These are phyloP conservation scores for Scytalopus superciliaris DNA, from an alignment of 2,113 vertebrate genomes.

Conservation along the genomic window DNA sequence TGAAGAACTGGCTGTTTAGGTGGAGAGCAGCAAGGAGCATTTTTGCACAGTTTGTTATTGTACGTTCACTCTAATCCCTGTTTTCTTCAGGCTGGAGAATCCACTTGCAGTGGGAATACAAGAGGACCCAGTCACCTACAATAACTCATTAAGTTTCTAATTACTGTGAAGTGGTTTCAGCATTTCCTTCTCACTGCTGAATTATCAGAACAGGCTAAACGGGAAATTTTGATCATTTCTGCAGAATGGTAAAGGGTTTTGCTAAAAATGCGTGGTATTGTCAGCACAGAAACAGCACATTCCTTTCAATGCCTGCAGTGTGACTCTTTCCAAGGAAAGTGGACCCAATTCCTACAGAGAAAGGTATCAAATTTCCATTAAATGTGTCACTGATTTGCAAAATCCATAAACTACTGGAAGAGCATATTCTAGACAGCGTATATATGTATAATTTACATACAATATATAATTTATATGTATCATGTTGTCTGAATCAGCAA, in stretches of 20 bases:
- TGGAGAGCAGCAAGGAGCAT: neutral
- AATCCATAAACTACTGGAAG: neutral
- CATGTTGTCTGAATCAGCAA: neutral
- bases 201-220: neutral
- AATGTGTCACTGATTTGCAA: neutral
- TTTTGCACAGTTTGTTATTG: neutral
- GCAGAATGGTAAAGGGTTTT: neutral
- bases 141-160: neutral
- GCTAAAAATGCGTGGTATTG: neutral
- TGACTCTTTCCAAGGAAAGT: neutral
- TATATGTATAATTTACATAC: neutral
- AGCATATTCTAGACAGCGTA: neutral
- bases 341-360: neutral
- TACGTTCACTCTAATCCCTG: neutral
- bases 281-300: neutral
- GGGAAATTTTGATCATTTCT: neutral
- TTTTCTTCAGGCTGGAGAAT: neutral
- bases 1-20: neutral
- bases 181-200: neutral
- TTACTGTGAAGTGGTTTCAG: neutral
- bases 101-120: neutral
- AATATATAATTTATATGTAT: neutral
- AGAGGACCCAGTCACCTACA: accelerated
- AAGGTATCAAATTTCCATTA: neutral
- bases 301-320: neutral